Evolutionary conservation across 2,888 invertebrate species (phyloP), one percentile per base, ranked within the genome.

Genomic region (Spatulosminthurus flaviceps): DNA sequence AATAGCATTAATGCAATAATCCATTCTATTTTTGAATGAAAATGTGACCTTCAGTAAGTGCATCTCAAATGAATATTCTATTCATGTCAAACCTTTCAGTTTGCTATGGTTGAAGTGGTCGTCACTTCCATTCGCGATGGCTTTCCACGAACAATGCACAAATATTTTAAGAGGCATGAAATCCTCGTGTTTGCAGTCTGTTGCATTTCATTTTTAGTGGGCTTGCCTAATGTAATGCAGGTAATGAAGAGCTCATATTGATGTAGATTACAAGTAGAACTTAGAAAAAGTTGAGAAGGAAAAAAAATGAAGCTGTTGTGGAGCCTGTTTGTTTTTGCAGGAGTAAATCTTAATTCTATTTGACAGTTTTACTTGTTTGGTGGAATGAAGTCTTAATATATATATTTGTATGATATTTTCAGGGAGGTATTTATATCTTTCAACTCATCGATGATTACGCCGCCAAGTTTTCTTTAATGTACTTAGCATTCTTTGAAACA

Each of bases 111-210:
- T 70, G 96, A 97, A 89, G 96, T 96, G 7, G 95, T 97, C 1
- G 94, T 96, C 1, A 96, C 96, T 1, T 95, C 96, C 7, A 93
- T 97, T 86, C 95, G 96, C 89, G 97, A 97, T 87, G 95, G 95
- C 29, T 96, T 96, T 87, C 94, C 95, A 0, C 92, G 92, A 82
- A 93, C 94, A 92, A 94, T 96, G 80, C 93, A 93, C 86, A 93
- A 91, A 84, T 91, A 92, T 86, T 90, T 96, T 77, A 92, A 94
- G 84, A 94, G 94, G 86, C 95, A 96, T 87, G 96, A 96, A 88
- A 89, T 96, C 79, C 88, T 96, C 80, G 96, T 96, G 42, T 89
- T 96, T 60, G 90, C 93, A 80, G 93, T 96, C 76, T 96, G 95
- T 87, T 89, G 92, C 21, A 89, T 95, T 77, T 95, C 96, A 73